A percentile compares a stretch with the other conserved stretches of the same genome.
Conservation (phyloP, 1,140 invertebrate genomes). For the Atta texana region DNA sequence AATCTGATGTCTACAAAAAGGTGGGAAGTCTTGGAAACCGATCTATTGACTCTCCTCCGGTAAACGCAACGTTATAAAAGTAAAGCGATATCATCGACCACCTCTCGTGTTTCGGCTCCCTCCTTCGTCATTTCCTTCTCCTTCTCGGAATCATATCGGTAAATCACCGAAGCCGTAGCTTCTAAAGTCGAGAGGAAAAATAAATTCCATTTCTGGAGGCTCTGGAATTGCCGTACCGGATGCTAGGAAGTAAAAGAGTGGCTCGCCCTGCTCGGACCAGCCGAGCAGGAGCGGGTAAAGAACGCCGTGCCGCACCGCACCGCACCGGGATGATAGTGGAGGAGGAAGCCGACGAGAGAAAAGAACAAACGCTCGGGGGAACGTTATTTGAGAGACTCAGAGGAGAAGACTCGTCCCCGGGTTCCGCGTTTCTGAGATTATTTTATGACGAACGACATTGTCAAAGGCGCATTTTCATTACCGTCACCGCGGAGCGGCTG, state of each 20-base stretch:
- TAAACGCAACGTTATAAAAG: constrained; percentile 56
- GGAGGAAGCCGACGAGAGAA: constrained; percentile 47
- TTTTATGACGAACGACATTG: constrained; percentile 67
- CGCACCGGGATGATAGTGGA: not conserved
- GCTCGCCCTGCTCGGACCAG: constrained; percentile 54
- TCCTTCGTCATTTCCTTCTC: constrained; percentile 59
- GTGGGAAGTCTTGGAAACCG: constrained; percentile 27
- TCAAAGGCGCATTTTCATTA: constrained; percentile 68
- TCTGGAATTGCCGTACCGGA: constrained; percentile 65
- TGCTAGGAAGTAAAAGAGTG: constrained; percentile 72
- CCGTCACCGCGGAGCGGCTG: constrained; percentile 29
- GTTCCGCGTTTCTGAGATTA: constrained; percentile 46
- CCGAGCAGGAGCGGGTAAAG: not conserved
- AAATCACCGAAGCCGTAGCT: constrained; percentile 76
- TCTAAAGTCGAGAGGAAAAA: constrained; percentile 68
- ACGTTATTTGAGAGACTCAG: constrained; percentile 60
- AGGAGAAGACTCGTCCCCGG: constrained; percentile 22
- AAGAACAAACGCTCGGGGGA: constrained; percentile 68
- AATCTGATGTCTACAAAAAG: constrained; percentile 45
- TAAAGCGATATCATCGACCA: constrained; percentile 48
- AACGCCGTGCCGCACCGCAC: not conserved
- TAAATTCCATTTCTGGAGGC: constrained; percentile 76
- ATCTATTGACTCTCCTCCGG: not conserved
- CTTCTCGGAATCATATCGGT: constrained; percentile 75
- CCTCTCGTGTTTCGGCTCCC: constrained; percentile 48